Conservation (phyloP, 1,140 invertebrate species). For the Pogonomyrmex barbatus region DNA sequence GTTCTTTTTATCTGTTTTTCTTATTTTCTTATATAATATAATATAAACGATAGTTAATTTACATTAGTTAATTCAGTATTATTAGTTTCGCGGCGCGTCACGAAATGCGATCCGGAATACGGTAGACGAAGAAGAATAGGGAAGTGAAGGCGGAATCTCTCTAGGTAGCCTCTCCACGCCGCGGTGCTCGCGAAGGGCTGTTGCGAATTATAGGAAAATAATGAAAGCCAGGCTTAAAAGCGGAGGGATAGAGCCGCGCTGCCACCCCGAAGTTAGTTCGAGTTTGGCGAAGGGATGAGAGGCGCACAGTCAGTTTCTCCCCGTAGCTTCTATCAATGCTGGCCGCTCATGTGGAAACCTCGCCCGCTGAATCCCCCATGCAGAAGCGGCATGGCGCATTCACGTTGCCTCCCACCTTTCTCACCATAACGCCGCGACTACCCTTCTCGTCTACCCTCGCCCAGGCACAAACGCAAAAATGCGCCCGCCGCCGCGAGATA, state of each 20-base stretch:
- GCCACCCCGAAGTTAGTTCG: slow-evolving; percentile 79
- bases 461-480: slow-evolving; percentile 60
- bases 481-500: slow-evolving; percentile 36
- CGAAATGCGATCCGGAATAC: neutral
- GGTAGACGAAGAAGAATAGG: neutral
- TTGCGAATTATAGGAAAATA: slow-evolving; percentile 86
- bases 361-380: slow-evolving; percentile 82
- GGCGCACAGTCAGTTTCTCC: slow-evolving; percentile 77
- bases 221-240: slow-evolving; percentile 84
- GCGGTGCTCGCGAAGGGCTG: slow-evolving; percentile 73
- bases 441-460: slow-evolving; percentile 62
- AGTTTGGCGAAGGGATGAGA: slow-evolving; percentile 83
- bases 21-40: neutral
- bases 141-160: slow-evolving; percentile 41
- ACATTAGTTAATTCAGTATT: neutral
- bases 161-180: slow-evolving; percentile 57
- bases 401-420: slow-evolving; percentile 84
- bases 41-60: neutral
- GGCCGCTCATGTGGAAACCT: slow-evolving; percentile 85
- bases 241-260: slow-evolving; percentile 56
- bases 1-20: neutral
- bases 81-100: neutral
- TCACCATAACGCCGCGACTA: slow-evolving; percentile 81
- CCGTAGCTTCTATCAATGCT: slow-evolving; percentile 85
- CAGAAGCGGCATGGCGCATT: slow-evolving; percentile 79